phyloP scores from a whole-genome alignment of 2,797 vertebrate species.

The Myripristis jacobus region DNA sequence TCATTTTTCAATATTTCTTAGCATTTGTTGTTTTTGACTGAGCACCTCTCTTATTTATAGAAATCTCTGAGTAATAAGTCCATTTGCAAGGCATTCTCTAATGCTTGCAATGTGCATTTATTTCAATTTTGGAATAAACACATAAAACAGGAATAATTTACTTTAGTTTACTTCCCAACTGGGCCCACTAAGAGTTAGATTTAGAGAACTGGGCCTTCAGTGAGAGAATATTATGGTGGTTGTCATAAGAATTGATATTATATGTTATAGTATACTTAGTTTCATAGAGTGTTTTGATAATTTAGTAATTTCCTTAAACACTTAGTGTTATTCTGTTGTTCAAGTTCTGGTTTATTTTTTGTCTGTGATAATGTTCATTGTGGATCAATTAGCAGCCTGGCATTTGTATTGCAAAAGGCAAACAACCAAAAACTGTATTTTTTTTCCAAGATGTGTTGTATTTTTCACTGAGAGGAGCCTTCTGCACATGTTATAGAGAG shows the following conservation, averaged over 20 bases:
- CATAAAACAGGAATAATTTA: not conserved
- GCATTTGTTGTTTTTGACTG: not conserved
- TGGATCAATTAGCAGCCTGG: constrained; percentile 9
- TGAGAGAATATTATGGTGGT: not conserved
- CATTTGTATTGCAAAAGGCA: constrained; percentile 19
- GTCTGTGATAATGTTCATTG: not conserved
- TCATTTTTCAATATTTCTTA: not conserved
- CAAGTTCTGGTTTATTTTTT: too few relatives aligned
- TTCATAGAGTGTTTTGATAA: not conserved
- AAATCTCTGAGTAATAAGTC: not conserved
- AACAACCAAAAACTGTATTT: constrained; percentile 5
- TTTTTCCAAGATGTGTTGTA: constrained; percentile 14
- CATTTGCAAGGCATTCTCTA: not conserved
- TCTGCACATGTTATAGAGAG: constrained; percentile 16
- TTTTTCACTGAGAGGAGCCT: constrained; percentile 21
- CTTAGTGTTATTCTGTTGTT: not conserved
- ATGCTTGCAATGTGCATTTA: not conserved
- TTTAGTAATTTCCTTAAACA: not conserved
- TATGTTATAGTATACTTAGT: not conserved
- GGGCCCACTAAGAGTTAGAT: not conserved
- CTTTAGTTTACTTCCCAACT: not conserved
- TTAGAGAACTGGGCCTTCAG: constrained; percentile 5
- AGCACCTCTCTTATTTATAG: not conserved
- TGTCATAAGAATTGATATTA: not conserved
- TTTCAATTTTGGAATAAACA: not conserved